Evolutionary conservation across 2,888 invertebrate genomes (phyloP), one percentile per base, ranked within the genome.

Genomic region (Magallana nippona): DNA sequence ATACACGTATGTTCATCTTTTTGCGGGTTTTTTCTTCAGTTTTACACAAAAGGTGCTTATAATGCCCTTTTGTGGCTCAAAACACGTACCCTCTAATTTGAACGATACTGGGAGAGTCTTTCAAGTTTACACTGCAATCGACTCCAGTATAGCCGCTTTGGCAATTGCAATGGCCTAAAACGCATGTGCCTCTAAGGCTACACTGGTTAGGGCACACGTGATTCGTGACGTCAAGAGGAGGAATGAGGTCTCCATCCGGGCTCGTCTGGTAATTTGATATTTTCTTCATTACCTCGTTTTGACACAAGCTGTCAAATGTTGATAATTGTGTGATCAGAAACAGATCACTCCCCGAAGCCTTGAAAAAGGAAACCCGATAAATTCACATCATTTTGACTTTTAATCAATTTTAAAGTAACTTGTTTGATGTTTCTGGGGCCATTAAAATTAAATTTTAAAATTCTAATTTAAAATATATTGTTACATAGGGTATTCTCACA

Each of bases 121-220:
- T 81, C 10, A 58, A 27, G 60, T 63, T 55, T 17, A 87, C 84
- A 10, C 86, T 84, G 27, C 87, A 87, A 78, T 87, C 87, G 15
- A 80, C 71, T 0, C 83, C 79, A 3, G 86, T 84, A 57, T 79
- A 86, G 8, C 85, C 85, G 17, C 27, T 15, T 11, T 84, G n/a
- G 82, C 87, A 87, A 5, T 44, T 17, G 58, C 87, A 87, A 15
- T 55, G 77, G 11, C 87, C 87, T 13, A 63, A 58, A 15, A 79
- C 22, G 78, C 87, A 87, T 1, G 79, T 63, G 15, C 87, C 87
- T 11, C 78, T 77, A 32, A 79, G 57, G 60, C 86, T 86, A 57
- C 87, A 87, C 77, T 86, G 85, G 63, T 87, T 87, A 10, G 85
- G 87, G 83, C 87, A 87, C 8, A 83, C 27, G n/a, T 84, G 58